A percentile compares a stretch with the other conserved stretches of the same genome.
Conservation (phyloP, 1,140 invertebrate species). For the Eulimnadia texana region DNA sequence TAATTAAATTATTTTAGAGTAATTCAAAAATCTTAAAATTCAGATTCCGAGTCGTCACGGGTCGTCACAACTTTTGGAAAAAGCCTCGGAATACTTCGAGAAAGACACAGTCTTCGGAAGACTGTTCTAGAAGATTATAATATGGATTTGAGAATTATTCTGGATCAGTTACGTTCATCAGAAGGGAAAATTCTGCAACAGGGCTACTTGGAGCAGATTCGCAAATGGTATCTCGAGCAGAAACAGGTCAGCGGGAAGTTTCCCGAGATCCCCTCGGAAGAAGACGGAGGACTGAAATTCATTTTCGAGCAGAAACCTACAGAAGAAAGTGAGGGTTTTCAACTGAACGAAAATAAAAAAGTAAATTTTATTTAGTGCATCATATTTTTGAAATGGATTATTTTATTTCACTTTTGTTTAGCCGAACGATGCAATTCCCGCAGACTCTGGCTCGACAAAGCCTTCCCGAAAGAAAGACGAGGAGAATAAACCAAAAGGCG, state of each 20-base stretch:
- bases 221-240: slow-evolving; percentile 64
- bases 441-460: neutral
- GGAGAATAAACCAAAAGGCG: slow-evolving; percentile 1
- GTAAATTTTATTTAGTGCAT: neutral
- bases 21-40: neutral
- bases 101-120: neutral
- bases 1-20: neutral
- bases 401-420: neutral
- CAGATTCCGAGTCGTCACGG: neutral
- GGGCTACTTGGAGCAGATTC: slow-evolving; percentile 50
- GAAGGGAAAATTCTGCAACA: slow-evolving; percentile 54
- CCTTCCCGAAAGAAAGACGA: neutral
- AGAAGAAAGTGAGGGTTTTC: neutral
- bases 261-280: slow-evolving; percentile 77
- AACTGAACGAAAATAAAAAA: neutral
- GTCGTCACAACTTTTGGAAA: no score
- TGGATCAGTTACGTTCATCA: slow-evolving; percentile 18
- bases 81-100: neutral
- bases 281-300: slow-evolving; percentile 72
- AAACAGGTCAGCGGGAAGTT: slow-evolving; percentile 61
- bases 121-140: neutral
- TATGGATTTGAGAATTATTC: neutral
- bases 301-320: neutral
- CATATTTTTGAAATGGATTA: slow-evolving; percentile 1
- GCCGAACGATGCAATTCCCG: neutral